Percentiles rank a stretch among this genome's conserved stretches.
Evolutionary conservation across 2,888 invertebrate genomes (phyloP).

Genomic region (Slavum lentiscoides): DNA sequence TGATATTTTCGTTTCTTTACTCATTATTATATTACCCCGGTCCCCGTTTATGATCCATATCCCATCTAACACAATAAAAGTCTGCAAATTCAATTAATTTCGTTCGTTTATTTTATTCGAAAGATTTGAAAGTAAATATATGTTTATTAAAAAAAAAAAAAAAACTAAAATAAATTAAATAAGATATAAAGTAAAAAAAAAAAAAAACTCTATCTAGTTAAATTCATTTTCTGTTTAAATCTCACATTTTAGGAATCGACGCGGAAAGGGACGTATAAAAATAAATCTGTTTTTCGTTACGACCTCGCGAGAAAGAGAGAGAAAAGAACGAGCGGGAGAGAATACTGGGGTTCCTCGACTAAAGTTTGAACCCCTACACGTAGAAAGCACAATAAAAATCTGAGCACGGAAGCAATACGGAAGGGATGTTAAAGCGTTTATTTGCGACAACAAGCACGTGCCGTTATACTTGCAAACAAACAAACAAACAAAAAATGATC

Average conservation of each 20-base stretch:
- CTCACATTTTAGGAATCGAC: background rate
- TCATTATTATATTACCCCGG: no score
- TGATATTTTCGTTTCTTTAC: no score
- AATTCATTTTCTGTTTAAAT: conserved; percentile 1
- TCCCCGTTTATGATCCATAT: no score
- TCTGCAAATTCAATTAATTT: no score
- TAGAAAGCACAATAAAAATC: conserved; percentile 11
- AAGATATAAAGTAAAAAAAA: no score
- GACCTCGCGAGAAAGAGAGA: background rate
- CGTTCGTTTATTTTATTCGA: no score
- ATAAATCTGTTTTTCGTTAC: background rate
- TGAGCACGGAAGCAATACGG: background rate
- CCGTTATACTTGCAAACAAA: background rate
- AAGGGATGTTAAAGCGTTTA: conserved; percentile 12
- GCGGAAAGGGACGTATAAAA: background rate
- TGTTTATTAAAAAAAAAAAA: background rate
- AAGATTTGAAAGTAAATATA: no score
- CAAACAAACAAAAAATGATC: conserved; percentile 32
- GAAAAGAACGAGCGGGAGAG: background rate
- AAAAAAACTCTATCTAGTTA: background rate
- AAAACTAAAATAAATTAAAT: no score
- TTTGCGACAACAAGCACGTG: conserved; percentile 12
- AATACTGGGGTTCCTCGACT: background rate
- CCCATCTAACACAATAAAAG: no score
- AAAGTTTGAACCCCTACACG: background rate